A percentile compares a stretch with the other conserved stretches of the same genome.
phyloP scores from a whole-genome alignment of 2,888 invertebrate genomes.

The Hirtodrosophila histrioides region DNA sequence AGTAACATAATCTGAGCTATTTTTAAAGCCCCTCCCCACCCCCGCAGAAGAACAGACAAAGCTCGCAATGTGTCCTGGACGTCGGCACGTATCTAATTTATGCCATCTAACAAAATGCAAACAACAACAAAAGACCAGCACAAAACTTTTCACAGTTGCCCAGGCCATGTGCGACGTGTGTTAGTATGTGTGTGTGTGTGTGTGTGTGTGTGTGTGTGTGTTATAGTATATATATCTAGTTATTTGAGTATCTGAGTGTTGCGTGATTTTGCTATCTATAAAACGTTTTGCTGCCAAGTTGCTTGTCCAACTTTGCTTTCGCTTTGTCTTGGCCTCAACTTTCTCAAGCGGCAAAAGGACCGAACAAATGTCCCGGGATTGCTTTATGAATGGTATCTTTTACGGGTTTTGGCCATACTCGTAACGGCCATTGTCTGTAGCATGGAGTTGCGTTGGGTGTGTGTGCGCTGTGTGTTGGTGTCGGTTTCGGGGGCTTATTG shows the following conservation, averaged over 20 bases:
- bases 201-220: conserved; percentile 4
- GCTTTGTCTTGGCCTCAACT: conserved; percentile 47
- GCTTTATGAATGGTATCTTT: conserved; percentile 74
- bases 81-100: conserved; percentile 74
- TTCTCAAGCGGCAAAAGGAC: background rate
- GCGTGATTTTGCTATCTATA: conserved; percentile 68
- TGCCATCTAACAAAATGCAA: conserved; percentile 75
- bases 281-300: conserved; percentile 64
- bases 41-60: conserved; percentile 16
- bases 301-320: conserved; percentile 60
- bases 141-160: conserved; percentile 57
- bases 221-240: conserved; percentile 27
- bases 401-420: conserved; percentile 37
- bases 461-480: background rate
- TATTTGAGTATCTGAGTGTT: conserved; percentile 55
- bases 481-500: conserved; percentile 32
- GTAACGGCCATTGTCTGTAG: conserved; percentile 33
- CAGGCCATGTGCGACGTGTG: conserved; percentile 33
- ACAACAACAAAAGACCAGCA: conserved; percentile 67
- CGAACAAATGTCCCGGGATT: conserved; percentile 31
- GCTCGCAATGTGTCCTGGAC: conserved; percentile 49
- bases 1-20: conserved; percentile 45
- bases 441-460: background rate
- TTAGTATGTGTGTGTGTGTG: conserved; percentile 19
- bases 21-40: conserved; percentile 37